Percentiles rank a stretch among this genome's conserved stretches.
Evolutionary conservation across 2,888 invertebrate genomes (phyloP).

Genomic region (Eugnorisma glareosa): DNA sequence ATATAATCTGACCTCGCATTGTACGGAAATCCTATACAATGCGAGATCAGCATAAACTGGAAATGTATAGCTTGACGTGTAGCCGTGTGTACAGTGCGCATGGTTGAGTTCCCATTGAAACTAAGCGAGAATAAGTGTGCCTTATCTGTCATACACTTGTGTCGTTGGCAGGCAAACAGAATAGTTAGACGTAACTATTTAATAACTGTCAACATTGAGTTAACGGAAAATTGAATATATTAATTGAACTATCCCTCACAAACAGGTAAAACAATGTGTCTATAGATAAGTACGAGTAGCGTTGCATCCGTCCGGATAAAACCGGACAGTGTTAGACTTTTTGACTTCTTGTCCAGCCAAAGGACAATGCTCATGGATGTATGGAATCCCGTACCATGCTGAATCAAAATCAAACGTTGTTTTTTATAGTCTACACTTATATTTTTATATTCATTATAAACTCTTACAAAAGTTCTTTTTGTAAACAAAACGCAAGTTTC

Average conservation of each 20-base stretch:
- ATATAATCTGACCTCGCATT: too few species aligned
- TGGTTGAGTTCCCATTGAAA: constrained; percentile 1
- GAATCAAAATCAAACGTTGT: too few species aligned
- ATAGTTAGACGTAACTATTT: neutral
- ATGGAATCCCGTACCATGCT: too few species aligned
- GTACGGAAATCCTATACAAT: too few species aligned
- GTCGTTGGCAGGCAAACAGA: neutral
- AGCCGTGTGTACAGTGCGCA: too few species aligned
- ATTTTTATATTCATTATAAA: too few species aligned
- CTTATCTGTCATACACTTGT: constrained; percentile 10
- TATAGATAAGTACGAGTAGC: neutral
- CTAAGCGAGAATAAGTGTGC: constrained; percentile 13
- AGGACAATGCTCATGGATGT: too few species aligned
- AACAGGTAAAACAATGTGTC: neutral
- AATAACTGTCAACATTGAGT: neutral
- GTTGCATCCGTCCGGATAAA: neutral
- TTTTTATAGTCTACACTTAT: too few species aligned
- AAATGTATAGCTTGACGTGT: too few species aligned
- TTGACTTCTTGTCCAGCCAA: neutral
- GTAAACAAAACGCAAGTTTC: too few species aligned
- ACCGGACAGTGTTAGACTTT: neutral
- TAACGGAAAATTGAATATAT: neutral
- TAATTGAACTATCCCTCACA: neutral
- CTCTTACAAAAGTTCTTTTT: too few species aligned
- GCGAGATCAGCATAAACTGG: too few species aligned